These are phyloP conservation scores for Pachycephus smyrnensis DNA, from an alignment of 2,888 invertebrate species.

Conservation along the genomic window DNA sequence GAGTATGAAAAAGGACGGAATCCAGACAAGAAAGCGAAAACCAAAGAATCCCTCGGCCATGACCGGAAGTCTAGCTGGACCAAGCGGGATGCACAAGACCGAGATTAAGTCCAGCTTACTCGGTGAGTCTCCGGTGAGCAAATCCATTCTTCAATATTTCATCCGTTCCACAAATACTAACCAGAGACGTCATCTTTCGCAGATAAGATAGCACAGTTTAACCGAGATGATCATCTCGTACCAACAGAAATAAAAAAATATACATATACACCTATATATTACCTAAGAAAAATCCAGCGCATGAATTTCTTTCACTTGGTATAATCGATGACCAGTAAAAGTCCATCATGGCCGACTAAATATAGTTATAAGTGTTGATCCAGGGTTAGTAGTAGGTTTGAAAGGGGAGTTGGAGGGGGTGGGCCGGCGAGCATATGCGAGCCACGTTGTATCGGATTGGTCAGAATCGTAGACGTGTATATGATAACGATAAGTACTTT, in stretches of 20 bases:
- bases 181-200: neutral
- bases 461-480: constrained; percentile 10
- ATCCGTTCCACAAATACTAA: neutral
- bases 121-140: constrained; percentile 65
- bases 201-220: no score
- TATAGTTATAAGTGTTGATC: neutral
- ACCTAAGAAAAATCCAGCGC: no score
- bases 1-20: constrained; percentile 99
- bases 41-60: constrained; percentile 73
- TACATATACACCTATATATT: no score
- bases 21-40: constrained; percentile 96
- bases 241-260: no score
- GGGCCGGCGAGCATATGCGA: neutral
- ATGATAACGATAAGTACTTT: constrained; percentile 19
- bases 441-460: constrained; percentile 8
- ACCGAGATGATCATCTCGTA: no score
- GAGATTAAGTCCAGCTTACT: constrained; percentile 63
- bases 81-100: constrained; percentile 59
- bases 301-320: neutral
- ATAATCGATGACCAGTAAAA: constrained; percentile 5
- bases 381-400: constrained; percentile 5
- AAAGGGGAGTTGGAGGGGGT: constrained; percentile 8
- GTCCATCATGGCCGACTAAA: constrained; percentile 21
- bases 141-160: constrained; percentile 22
- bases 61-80: constrained; percentile 47